Conservation (phyloP, 1,140 invertebrate species). For the Listronotus bonariensis region DNA sequence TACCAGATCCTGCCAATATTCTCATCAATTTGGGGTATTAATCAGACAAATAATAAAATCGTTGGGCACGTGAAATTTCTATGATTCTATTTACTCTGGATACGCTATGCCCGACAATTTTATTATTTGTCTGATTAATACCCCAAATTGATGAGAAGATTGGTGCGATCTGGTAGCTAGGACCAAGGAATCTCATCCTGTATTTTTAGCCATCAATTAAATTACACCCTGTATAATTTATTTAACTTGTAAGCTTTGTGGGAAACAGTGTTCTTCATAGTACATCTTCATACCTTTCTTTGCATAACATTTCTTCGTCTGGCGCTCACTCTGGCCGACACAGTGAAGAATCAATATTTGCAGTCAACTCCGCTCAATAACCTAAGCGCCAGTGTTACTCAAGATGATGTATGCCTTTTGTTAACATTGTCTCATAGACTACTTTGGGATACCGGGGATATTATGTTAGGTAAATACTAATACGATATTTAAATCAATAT, state of each 20-base stretch:
- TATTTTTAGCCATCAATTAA: too few species aligned
- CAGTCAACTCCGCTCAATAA: conserved; percentile 16
- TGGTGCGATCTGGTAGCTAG: too few species aligned
- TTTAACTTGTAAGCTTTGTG: conserved; percentile 21
- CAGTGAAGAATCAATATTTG: conserved; percentile 13
- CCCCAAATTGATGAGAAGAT: too few species aligned
- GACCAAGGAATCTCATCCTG: too few species aligned
- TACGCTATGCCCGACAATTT: too few species aligned
- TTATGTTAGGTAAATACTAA: conserved; percentile 21
- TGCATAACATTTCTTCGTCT: conserved; percentile 27
- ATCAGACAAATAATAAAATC: too few species aligned
- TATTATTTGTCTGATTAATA: too few species aligned
- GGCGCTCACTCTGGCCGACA: conserved; percentile 9
- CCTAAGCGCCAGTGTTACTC: conserved; percentile 30
- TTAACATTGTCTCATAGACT: conserved; percentile 33
- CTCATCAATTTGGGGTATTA: too few species aligned
- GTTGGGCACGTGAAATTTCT: too few species aligned
- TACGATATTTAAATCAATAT: conserved; percentile 26
- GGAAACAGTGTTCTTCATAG: conserved; percentile 13
- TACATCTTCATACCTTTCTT: conserved; percentile 28
- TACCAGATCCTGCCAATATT: too few species aligned
- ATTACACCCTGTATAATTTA: too few species aligned
- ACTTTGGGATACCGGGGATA: conserved; percentile 28
- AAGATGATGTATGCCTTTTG: conserved; percentile 30
- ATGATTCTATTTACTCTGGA: too few species aligned